Evolutionary conservation across 2,888 invertebrate species (phyloP), one percentile per base, ranked within the genome.

Genomic region (Drosophila mettleri): DNA sequence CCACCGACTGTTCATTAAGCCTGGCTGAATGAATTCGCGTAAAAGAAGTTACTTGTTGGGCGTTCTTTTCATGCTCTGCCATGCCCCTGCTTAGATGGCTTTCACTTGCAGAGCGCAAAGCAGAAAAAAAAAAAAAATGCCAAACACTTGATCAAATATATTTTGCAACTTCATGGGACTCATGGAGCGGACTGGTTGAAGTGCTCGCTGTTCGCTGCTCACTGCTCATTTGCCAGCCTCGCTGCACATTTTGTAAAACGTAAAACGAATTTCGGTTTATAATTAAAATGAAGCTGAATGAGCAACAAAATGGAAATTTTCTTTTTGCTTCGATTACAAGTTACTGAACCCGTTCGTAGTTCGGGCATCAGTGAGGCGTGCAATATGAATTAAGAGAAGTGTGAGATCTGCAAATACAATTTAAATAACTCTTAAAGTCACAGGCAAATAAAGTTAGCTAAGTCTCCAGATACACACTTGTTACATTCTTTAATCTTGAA

Each of bases 11-110:
- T 90, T 90, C 90, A 91, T 90, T 90, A 90, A 90, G 84, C 79
- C 87, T 86, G 84, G 86, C 83, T 91, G 89, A 90, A 89, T 90
- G 91, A 90, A 87, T 90, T 80, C 78, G 89, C 89, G 86, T 53
- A 89, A 89, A 89, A 85, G 86, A 89, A 89, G 89, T 89, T 88
- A 86, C 89, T 88, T 88, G 68, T 73, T 73, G 65, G 68, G 49
- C 52, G 54, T 71, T 68, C 72, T 64, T 54, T 45, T 62, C 48
- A 22, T 59, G 41, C 16, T 5, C 38, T 34, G 27, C 10, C 29
- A 12, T 18, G 20, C 7, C 10, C n/a, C 51, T 58, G 69, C 51
- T 63, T 68, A 61, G 64, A 45, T 39, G 63, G 75, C 79, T 67
- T 85, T 88, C 87, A 78, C 63, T 84, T 84, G 87, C 87, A 87